Conservation (phyloP, 2,797 vertebrate species). For the Amblyraja radiata region DNA sequence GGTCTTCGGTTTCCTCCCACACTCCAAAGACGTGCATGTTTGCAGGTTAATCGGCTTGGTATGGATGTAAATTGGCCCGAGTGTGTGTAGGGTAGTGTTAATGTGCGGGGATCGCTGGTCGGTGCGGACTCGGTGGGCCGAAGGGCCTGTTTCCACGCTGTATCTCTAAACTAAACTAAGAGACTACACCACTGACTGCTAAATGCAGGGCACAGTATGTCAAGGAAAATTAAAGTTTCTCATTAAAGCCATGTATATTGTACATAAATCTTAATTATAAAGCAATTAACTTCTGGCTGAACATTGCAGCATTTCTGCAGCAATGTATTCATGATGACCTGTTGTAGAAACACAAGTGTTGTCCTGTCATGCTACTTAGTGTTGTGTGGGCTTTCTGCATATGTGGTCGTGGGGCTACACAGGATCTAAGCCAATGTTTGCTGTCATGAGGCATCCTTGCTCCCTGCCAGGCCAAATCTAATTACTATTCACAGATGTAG, state of each 20-base stretch:
- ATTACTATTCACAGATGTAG: not conserved
- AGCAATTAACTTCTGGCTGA: not conserved
- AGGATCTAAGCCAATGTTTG: not conserved
- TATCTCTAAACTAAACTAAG: no score
- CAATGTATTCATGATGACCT: no score
- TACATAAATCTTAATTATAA: not conserved
- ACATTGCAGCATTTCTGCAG: not conserved
- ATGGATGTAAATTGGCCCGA: no score
- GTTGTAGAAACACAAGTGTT: not conserved
- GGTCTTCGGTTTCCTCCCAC: no score
- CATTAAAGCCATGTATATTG: not conserved
- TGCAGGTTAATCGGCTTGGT: no score
- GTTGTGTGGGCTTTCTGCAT: not conserved
- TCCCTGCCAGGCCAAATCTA: not conserved
- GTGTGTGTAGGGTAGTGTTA: no score
- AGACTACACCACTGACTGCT: no score
- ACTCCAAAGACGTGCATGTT: no score
- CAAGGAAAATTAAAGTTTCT: not conserved
- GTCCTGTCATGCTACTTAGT: not conserved
- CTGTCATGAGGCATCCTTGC: not conserved
- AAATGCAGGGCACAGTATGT: no score
- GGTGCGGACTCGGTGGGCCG: no score
- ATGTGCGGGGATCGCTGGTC: no score
- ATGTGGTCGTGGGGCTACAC: not conserved
- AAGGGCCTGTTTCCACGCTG: no score